Percentiles rank a stretch among this genome's conserved stretches.
These are phyloP conservation scores for Willisornis vidua DNA, from an alignment of 2,113 vertebrate species.

Conservation along the genomic window DNA sequence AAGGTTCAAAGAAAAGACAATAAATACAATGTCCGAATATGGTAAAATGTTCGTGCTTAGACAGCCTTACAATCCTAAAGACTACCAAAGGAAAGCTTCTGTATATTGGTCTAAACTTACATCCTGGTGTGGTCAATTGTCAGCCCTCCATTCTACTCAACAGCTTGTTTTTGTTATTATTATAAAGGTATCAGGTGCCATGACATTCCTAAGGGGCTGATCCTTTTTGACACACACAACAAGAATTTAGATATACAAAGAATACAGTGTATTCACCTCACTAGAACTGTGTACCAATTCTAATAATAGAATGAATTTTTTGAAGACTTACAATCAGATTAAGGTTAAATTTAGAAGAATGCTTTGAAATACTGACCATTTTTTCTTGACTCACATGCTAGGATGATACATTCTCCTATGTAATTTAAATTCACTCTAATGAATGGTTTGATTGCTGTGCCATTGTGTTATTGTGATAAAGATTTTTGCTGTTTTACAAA, in stretches of 20 bases:
- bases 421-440: not conserved
- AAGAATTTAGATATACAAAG: not conserved
- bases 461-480: not conserved
- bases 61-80: not conserved
- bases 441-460: not conserved
- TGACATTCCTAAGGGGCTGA: not conserved
- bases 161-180: not conserved
- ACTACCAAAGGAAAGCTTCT: not conserved
- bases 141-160: not conserved
- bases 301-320: not conserved
- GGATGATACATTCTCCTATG: not conserved
- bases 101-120: not conserved
- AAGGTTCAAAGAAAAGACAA: not conserved
- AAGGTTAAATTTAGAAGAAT: not conserved
- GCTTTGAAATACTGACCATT: not conserved
- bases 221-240: not conserved
- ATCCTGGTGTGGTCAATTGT: not conserved
- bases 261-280: not conserved
- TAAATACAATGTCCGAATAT: not conserved
- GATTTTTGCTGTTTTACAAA: slow-evolving; percentile 1
- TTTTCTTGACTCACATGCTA: not conserved
- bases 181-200: not conserved
- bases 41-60: not conserved
- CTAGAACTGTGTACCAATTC: not conserved
- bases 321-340: not conserved